Conservation (phyloP, 2,113 vertebrate genomes). For the Pseudorhombus dupliciocellatus region DNA sequence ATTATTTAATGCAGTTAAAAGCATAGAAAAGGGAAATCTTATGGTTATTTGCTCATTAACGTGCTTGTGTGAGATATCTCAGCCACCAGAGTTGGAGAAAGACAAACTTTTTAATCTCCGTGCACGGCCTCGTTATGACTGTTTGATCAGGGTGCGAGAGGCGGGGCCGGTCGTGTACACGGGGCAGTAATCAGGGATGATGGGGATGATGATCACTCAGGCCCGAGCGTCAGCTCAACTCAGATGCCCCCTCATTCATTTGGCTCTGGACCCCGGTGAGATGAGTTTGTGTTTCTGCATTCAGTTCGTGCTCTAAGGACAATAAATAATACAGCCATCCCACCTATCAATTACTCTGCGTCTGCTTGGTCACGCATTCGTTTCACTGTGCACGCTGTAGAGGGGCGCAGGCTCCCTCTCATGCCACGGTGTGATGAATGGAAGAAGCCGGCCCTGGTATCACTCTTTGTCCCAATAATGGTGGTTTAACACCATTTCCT, state of each 20-base stretch:
- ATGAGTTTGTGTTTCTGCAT: not conserved
- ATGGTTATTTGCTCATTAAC: too few species aligned
- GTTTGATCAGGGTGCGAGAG: not conserved
- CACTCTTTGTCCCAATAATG: conserved; percentile 57
- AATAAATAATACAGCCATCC: not conserved
- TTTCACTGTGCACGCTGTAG: not conserved
- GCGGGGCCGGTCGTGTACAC: not conserved
- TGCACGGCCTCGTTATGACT: not conserved
- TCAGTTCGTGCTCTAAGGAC: not conserved
- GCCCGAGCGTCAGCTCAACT: not conserved
- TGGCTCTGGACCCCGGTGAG: not conserved
- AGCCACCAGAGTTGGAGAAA: too few species aligned
- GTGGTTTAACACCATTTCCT: conserved; percentile 57
- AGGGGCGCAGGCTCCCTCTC: conserved; percentile 8
- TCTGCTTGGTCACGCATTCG: not conserved
- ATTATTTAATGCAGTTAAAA: too few species aligned
- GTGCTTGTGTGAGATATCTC: too few species aligned
- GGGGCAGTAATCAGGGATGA: not conserved
- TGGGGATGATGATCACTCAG: not conserved
- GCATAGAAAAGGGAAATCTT: too few species aligned
- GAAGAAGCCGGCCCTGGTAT: conserved; percentile 25
- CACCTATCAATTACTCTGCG: not conserved
- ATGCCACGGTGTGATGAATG: conserved; percentile 55
- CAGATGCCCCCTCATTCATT: not conserved
- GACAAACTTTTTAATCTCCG: too few species aligned